phyloP scores from a whole-genome alignment of 2,888 invertebrate genomes.

The Tupiocoris notatus region DNA sequence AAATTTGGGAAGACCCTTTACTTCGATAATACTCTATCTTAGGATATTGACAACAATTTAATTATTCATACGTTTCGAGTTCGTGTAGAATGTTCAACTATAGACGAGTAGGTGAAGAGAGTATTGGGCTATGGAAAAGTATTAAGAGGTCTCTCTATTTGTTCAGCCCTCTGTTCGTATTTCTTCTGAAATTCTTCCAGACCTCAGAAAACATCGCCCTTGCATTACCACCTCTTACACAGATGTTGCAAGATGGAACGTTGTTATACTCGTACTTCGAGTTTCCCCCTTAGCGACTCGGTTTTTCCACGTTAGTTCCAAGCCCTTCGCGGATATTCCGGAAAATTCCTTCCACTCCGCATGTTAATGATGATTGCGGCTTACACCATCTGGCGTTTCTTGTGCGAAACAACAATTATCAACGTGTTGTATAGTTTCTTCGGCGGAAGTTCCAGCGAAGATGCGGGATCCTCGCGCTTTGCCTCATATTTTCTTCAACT shows the following conservation, averaged over 20 bases:
- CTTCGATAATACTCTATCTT: no score
- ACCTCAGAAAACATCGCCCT: neutral
- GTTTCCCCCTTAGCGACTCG: neutral
- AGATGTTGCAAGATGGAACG: neutral
- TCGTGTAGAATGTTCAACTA: no score
- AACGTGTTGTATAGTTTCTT: neutral
- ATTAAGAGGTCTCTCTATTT: no score
- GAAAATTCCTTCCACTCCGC: neutral
- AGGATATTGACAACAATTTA: no score
- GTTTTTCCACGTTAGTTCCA: constrained; percentile 1
- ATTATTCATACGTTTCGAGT: no score
- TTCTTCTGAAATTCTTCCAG: no score
- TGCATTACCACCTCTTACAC: neutral
- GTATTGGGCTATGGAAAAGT: no score
- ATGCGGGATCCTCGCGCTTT: neutral
- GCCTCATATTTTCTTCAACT: neutral
- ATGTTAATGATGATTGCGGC: neutral
- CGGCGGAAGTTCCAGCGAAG: neutral
- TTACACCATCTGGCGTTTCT: neutral
- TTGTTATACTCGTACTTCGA: neutral
- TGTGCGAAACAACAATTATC: neutral
- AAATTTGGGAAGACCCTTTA: neutral
- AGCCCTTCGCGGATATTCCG: neutral
- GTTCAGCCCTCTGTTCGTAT: no score
- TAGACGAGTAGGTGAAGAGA: no score